These are phyloP conservation scores for Tyrannus savana DNA, from an alignment of 2,113 vertebrate species.

Conservation along the genomic window DNA sequence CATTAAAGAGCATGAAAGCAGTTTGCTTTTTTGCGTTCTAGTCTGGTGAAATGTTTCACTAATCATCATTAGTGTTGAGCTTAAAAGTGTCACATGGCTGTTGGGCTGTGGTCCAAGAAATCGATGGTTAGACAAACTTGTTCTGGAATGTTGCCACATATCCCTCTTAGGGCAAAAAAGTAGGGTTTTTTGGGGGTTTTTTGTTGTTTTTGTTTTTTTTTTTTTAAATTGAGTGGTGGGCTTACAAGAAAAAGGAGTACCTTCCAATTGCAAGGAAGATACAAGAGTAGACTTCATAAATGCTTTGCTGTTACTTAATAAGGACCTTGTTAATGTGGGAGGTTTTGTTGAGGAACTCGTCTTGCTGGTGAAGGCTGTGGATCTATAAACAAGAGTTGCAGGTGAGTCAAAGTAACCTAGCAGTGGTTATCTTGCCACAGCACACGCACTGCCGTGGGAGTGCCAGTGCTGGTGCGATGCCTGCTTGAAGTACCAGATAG, in stretches of 20 bases:
- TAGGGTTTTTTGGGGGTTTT: not conserved
- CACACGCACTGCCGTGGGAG: not conserved
- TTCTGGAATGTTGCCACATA: not conserved
- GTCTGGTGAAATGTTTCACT: not conserved
- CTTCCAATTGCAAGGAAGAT: not conserved
- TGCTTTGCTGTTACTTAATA: not conserved
- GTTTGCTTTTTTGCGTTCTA: not conserved
- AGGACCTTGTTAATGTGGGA: not conserved
- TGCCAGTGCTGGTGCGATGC: not conserved
- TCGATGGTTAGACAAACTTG: not conserved
- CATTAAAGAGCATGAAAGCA: not conserved
- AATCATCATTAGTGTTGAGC: not conserved
- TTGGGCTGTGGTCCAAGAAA: not conserved
- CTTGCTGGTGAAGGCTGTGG: not conserved
- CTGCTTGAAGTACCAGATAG: not conserved
- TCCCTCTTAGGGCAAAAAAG: not conserved
- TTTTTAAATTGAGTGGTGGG: not conserved
- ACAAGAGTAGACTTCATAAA: not conserved
- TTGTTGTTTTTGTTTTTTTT: no score
- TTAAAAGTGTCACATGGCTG: not conserved
- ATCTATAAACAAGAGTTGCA: not conserved
- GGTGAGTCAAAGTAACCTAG: not conserved
- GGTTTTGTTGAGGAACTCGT: conserved; percentile 26
- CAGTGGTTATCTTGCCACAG: not conserved
- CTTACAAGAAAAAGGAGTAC: not conserved